These are phyloP conservation scores for Meda fulgida DNA, from an alignment of 2,797 vertebrate genomes.

Conservation along the genomic window DNA sequence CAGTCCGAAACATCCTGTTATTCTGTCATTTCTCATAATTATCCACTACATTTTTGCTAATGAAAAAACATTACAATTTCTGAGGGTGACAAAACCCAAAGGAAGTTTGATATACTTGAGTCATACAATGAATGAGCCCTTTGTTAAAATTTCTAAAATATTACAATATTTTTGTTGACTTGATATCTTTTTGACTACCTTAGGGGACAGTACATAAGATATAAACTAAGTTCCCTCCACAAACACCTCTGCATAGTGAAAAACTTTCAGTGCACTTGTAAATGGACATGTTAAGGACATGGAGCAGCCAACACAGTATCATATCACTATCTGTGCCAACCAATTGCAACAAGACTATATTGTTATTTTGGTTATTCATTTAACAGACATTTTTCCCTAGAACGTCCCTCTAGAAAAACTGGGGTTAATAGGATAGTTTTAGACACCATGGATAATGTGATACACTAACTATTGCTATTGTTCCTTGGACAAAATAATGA, in stretches of 20 bases:
- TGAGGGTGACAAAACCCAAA: not conserved
- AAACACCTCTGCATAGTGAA: not conserved
- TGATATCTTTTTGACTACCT: not conserved
- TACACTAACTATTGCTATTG: not conserved
- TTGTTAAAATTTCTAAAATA: not conserved
- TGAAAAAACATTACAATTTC: not conserved
- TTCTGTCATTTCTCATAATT: not conserved
- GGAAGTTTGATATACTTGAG: not conserved
- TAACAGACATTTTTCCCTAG: not conserved
- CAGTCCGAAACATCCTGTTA: not conserved
- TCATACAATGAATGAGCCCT: not conserved
- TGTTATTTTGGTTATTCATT: not conserved
- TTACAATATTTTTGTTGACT: not conserved
- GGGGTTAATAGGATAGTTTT: not conserved
- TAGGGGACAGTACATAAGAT: not conserved
- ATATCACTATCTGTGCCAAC: not conserved
- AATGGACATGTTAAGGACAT: conserved; percentile 39
- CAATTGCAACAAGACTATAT: not conserved
- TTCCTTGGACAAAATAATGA: not conserved
- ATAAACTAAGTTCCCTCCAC: not conserved
- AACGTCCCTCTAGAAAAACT: not conserved
- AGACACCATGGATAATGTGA: not conserved
- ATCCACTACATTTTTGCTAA: not conserved
- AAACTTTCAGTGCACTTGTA: not conserved
- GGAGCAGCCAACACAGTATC: conserved; percentile 21